Evolutionary conservation across 2,888 invertebrate species (phyloP), one percentile per base, ranked within the genome.

Genomic region (Caenorhabditis auriculariae): DNA sequence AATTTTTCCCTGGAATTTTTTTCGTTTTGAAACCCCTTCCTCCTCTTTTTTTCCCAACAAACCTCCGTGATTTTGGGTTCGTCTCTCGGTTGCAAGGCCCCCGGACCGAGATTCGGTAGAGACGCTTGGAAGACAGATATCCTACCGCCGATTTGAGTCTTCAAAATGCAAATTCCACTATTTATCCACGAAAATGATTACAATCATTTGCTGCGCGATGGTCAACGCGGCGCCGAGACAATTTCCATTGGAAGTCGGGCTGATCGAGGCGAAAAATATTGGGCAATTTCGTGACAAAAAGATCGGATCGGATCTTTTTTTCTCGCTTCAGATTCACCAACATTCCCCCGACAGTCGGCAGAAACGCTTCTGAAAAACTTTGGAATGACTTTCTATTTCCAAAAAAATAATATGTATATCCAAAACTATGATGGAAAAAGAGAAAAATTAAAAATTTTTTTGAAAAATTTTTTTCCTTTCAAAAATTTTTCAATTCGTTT

Each of bases 111-210:
- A 49, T 83, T 84, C 2, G 87, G 87, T 80, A 96, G 85, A 81
- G 90, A 89, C 12, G 91, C 88, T 85, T 94, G 93, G 85, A 99
- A 90, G 9, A 96, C 91, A 6, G 94, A 91, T 21, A 99, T 87
- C 46, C 98, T 87, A 6, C 98, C 98, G 46, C 98, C 98, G 3
- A 92, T 91, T 1, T 91, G 87, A 66, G 89, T 87, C 90, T 90
- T 81, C 47, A 74, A 32, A 44, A 24, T 17, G 45, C 9, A 12
- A 15, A 44, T 21, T 44, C 17, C 45, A 44, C 24, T 59, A n/a
- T 12, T 46, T 23, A 2, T 62, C 17, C n/a, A 51, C 35, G 32
- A 17, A 32, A 2, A 27, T 23, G 32, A 84, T 82, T 76, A 90
- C 90, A 88, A 93, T 89, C 65, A 96, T 87, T 84, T 93, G 92